A percentile compares a stretch with the other conserved stretches of the same genome.
phyloP scores from a whole-genome alignment of 2,888 invertebrate genomes.

The Sinelater perroti region DNA sequence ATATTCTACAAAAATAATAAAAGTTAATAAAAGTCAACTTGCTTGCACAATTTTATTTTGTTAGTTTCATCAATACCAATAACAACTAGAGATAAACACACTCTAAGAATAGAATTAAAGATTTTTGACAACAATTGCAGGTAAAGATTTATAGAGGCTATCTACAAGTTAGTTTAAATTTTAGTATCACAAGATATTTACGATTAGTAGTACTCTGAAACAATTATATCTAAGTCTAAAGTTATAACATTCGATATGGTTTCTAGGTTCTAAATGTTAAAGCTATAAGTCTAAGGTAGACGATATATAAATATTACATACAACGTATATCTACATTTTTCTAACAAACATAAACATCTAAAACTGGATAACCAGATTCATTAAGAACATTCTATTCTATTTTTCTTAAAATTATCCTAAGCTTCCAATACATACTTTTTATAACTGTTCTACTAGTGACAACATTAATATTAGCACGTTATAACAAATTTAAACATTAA shows the following conservation, averaged over 20 bases:
- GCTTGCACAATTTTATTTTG: slow-evolving; percentile 10
- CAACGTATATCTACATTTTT: slow-evolving; percentile 2
- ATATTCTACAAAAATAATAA: too few species aligned
- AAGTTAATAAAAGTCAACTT: too few species aligned
- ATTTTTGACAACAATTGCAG: slow-evolving; percentile 16
- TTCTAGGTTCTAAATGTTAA: slow-evolving; percentile 15
- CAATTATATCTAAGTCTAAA: slow-evolving; percentile 8
- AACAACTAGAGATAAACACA: slow-evolving; percentile 19
- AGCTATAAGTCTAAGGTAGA: slow-evolving; percentile 7
- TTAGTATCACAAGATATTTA: slow-evolving; percentile 32
- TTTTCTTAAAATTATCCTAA: neutral
- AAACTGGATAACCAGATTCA: neutral
- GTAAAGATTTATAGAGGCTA: slow-evolving; percentile 10
- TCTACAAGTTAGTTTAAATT: slow-evolving; percentile 22
- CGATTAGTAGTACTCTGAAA: slow-evolving; percentile 12
- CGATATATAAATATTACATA: neutral
- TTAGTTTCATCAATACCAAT: slow-evolving; percentile 21
- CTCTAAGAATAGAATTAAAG: slow-evolving; percentile 20
- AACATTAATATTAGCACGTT: too few species aligned
- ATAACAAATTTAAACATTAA: too few species aligned
- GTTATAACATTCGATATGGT: slow-evolving; percentile 20
- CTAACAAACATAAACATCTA: neutral
- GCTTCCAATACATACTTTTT: neutral
- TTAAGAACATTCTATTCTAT: slow-evolving; percentile 12
- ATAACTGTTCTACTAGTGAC: slow-evolving; percentile 4